phyloP scores from a whole-genome alignment of 2,113 vertebrate species.

The Formicarius rufipectus region DNA sequence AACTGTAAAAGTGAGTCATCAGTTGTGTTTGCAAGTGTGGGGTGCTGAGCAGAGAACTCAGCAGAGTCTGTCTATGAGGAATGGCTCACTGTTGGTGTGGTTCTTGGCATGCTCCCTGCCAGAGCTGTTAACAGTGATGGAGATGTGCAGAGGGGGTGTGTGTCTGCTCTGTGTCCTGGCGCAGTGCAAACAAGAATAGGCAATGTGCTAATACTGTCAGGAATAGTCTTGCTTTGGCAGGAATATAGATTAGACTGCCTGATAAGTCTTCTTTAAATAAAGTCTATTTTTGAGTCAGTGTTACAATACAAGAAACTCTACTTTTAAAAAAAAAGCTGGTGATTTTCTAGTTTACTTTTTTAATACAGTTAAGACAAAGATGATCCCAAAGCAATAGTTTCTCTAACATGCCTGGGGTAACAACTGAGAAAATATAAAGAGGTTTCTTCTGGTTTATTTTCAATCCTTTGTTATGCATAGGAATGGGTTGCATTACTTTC shows the following conservation, averaged over 20 bases:
- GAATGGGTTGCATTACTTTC: neutral
- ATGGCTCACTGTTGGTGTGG: neutral
- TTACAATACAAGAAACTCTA: neutral
- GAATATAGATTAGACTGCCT: neutral
- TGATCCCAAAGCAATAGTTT: neutral
- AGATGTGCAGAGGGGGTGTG: neutral
- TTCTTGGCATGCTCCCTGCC: neutral
- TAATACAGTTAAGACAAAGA: neutral
- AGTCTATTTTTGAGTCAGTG: neutral
- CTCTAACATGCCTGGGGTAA: neutral
- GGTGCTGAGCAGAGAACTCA: neutral
- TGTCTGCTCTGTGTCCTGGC: neutral
- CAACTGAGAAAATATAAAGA: neutral
- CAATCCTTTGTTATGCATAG: neutral
- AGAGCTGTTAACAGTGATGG: neutral
- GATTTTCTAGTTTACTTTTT: neutral
- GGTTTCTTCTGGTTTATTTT: neutral
- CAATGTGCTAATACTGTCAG: constrained; percentile 26
- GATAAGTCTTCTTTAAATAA: neutral
- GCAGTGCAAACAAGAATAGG: constrained; percentile 37
- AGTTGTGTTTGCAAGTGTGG: neutral
- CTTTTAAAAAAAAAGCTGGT: neutral
- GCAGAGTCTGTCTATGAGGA: neutral
- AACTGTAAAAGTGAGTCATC: neutral
- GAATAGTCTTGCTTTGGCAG: constrained; percentile 55